phyloP scores from a whole-genome alignment of 1,140 invertebrate species.

The Caenorhabditis tropicalis region DNA sequence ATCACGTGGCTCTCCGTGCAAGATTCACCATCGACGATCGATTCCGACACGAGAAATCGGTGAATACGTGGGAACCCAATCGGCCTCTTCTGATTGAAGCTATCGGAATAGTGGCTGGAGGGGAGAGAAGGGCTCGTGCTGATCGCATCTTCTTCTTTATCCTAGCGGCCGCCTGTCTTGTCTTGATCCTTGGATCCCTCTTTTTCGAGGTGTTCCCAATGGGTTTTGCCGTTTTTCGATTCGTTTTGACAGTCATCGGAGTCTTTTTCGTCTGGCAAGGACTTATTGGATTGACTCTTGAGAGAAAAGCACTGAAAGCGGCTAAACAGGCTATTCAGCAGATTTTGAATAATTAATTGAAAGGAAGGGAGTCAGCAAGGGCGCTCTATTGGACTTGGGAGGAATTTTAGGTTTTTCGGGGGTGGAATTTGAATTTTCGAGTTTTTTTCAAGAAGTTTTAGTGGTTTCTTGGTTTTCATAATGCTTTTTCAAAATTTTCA shows the following conservation, averaged over 20 bases:
- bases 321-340: slow-evolving; percentile 70
- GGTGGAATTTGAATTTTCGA: too few species aligned
- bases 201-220: slow-evolving; percentile 29
- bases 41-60: background rate
- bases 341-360: slow-evolving; percentile 52
- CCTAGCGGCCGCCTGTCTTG: slow-evolving; percentile 23
- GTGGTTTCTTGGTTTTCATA: background rate
- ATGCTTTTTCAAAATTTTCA: too few species aligned
- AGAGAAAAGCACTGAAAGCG: slow-evolving; percentile 72
- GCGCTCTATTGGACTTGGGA: too few species aligned
- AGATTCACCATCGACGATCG: slow-evolving; percentile 49
- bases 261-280: slow-evolving; percentile 73
- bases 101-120: slow-evolving; percentile 43
- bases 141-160: slow-evolving; percentile 46
- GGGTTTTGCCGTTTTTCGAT: slow-evolving; percentile 53
- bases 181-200: slow-evolving; percentile 39
- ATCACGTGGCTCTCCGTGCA: slow-evolving; percentile 64
- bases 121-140: slow-evolving; percentile 15
- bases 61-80: slow-evolving; percentile 46
- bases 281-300: slow-evolving; percentile 72
- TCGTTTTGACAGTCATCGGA: slow-evolving; percentile 69
- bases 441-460: background rate
- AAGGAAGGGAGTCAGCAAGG: too few species aligned
- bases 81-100: slow-evolving; percentile 48
- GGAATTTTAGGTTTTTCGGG: too few species aligned